phyloP scores from a whole-genome alignment of 2,113 vertebrate genomes.

The Pseudopipra pipra region DNA sequence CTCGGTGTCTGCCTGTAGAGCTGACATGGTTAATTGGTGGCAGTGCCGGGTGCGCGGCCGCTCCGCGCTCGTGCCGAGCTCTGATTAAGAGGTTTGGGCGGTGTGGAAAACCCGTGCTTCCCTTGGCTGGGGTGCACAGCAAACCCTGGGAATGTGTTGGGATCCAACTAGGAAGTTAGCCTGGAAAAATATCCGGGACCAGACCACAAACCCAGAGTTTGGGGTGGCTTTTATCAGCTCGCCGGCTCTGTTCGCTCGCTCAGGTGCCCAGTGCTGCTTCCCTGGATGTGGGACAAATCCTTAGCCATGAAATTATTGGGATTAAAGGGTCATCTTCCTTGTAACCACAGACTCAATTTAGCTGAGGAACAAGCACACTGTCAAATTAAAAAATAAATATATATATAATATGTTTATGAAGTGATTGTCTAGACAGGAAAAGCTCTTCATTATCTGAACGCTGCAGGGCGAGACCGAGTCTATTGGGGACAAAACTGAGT shows the following conservation, averaged over 20 bases:
- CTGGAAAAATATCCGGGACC: not conserved
- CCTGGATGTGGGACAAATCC: not conserved
- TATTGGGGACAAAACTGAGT: not conserved
- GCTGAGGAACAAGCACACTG: rapidly evolving
- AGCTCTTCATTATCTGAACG: not conserved
- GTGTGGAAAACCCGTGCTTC: not conserved
- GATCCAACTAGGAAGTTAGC: not conserved
- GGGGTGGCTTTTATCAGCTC: not conserved
- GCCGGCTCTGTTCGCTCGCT: rapidly evolving
- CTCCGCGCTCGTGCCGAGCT: not conserved
- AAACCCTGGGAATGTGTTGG: not conserved
- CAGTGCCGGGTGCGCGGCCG: not conserved
- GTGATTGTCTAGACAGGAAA: not conserved
- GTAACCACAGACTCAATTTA: rapidly evolving
- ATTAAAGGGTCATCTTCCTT: not conserved
- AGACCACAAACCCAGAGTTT: not conserved
- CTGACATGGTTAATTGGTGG: not conserved
- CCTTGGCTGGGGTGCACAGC: not conserved
- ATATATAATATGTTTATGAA: rapidly evolving
- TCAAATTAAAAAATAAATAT: not conserved
- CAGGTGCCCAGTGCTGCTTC: not conserved
- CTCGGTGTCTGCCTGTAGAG: not conserved
- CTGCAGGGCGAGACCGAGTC: not conserved
- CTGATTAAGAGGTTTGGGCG: not conserved
- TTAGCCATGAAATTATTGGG: rapidly evolving